Evolutionary conservation across 2,113 vertebrate genomes (phyloP).

Genomic region (Microtus oregoni): DNA sequence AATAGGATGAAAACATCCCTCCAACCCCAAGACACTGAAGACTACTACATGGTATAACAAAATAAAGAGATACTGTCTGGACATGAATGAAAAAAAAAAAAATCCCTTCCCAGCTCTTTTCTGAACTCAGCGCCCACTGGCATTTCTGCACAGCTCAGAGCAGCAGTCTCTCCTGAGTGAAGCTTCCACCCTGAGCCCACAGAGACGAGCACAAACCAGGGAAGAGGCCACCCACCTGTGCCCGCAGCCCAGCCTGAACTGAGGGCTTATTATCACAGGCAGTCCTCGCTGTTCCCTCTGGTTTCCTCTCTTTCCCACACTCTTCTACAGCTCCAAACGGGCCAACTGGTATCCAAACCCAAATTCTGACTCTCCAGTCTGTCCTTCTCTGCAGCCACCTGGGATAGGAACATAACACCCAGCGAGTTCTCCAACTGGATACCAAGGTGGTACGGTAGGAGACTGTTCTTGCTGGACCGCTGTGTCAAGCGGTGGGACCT

Average conservation of each 20-base stretch:
- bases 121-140: conserved; percentile 37
- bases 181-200: background rate
- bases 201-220: conserved; percentile 17
- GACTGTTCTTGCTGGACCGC: background rate
- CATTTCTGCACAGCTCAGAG: background rate
- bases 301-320: conserved; percentile 78
- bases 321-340: conserved; percentile 65
- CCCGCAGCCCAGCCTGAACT: conserved; percentile 45
- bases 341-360: conserved; percentile 56
- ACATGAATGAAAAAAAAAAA: background rate
- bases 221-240: conserved; percentile 61
- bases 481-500: background rate
- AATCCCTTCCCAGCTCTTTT: background rate
- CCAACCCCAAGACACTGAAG: conserved; percentile 53
- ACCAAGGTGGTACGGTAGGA: background rate
- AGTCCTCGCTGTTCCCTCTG: conserved; percentile 60
- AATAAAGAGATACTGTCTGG: conserved; percentile 73
- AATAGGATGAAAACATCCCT: conserved; percentile 59
- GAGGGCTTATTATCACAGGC: conserved; percentile 67
- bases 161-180: background rate
- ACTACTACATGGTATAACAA: background rate
- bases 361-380: conserved; percentile 59
- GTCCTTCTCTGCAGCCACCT: conserved; percentile 6
- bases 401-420: background rate
- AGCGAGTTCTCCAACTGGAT: conserved; percentile 30